phyloP scores from a whole-genome alignment of 2,888 invertebrate genomes.

The Patella depressa region DNA sequence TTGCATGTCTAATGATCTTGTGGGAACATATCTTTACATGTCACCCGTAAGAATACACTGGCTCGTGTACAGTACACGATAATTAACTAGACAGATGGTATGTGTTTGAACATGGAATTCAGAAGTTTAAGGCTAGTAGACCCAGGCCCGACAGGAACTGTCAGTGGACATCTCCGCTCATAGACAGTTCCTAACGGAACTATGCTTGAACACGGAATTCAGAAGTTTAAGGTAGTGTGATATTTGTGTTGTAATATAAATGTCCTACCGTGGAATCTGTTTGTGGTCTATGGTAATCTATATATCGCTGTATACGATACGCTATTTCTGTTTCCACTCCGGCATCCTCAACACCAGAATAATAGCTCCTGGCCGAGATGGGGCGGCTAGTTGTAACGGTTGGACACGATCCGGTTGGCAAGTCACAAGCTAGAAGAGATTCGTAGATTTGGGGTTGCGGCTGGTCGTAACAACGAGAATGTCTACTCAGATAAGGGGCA shows the following conservation, averaged over 20 bases:
- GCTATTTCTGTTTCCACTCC: constrained; percentile 34
- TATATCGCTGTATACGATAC: constrained; percentile 46
- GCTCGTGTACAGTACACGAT: no score
- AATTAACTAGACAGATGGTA: no score
- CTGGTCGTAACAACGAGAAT: constrained; percentile 54
- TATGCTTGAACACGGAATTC: no score
- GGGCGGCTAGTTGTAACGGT: constrained; percentile 18
- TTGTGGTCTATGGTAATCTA: constrained; percentile 54
- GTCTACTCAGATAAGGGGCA: constrained; percentile 54
- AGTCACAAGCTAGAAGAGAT: constrained; percentile 46
- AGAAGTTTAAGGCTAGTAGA: no score
- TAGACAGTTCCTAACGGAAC: no score
- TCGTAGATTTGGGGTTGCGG: constrained; percentile 50
- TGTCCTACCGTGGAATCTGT: constrained; percentile 49
- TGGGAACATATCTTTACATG: no score
- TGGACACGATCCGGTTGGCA: constrained; percentile 34
- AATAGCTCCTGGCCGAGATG: constrained; percentile 31
- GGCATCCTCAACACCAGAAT: constrained; percentile 35
- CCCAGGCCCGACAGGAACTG: no score
- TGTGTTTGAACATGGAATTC: no score
- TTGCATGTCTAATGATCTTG: no score
- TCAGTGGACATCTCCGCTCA: no score
- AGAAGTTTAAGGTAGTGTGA: no score
- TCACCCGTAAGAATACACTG: no score
- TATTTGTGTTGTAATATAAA: background rate